phyloP scores from a whole-genome alignment of 1,140 invertebrate genomes.

The Drosophila novamexicana region DNA sequence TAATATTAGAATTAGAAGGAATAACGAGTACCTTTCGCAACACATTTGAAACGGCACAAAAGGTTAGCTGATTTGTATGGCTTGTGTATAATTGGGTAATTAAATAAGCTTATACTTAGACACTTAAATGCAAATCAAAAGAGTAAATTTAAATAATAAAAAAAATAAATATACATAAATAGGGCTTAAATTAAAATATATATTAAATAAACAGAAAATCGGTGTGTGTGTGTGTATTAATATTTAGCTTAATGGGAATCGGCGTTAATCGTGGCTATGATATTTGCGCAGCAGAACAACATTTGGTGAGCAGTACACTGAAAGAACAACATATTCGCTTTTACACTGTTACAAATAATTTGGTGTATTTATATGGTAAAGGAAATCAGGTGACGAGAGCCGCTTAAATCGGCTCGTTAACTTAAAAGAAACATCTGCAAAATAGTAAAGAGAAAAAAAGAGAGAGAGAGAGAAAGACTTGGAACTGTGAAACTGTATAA shows the following conservation, averaged over 20 bases:
- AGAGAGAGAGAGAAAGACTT: constrained; percentile 16
- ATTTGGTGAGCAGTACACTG: constrained; percentile 77
- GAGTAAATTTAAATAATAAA: constrained; percentile 23
- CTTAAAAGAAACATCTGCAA: constrained; percentile 24
- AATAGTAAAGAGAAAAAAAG: constrained; percentile 7
- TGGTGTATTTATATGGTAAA: constrained; percentile 55
- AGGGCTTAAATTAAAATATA: constrained; percentile 7
- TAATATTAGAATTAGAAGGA: constrained; percentile 30
- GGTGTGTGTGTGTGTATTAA: constrained; percentile 29
- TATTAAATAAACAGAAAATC: constrained; percentile 21
- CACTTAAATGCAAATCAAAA: constrained; percentile 60
- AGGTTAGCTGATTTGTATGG: constrained; percentile 37
- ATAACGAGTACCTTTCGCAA: constrained; percentile 48
- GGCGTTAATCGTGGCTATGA: constrained; percentile 72
- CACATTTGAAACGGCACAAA: constrained; percentile 50
- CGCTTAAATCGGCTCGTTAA: constrained; percentile 6
- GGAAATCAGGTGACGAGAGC: neutral
- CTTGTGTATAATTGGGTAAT: constrained; percentile 28
- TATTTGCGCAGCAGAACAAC: constrained; percentile 75
- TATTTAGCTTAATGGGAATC: constrained; percentile 65
- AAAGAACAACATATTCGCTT: constrained; percentile 82
- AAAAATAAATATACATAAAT: constrained; percentile 27
- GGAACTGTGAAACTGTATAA: constrained; percentile 12
- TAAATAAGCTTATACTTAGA: constrained; percentile 41
- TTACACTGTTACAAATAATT: constrained; percentile 78